Evolutionary conservation across 2,113 vertebrate genomes (phyloP), one percentile per base, ranked within the genome.

Genomic region (Phoxinus phoxinus): DNA sequence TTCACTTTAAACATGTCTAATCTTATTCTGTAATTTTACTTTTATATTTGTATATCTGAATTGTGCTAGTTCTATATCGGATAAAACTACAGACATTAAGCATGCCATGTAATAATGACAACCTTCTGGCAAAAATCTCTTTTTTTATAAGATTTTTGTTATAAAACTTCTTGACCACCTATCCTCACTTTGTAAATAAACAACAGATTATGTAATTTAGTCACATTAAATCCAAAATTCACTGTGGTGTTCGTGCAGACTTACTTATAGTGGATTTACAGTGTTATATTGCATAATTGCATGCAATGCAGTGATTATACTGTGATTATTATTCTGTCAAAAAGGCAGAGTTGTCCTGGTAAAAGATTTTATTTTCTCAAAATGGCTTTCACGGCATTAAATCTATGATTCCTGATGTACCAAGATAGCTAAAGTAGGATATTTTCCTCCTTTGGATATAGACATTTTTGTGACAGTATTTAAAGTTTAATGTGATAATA

Each of bases 41-140:
- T 85, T n/a, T 48, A 76, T 85, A 84, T 71, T 59, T 81, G 32
- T 75, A 67, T 75, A 32, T 69, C 67, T 69, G 17, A 46, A 21
- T 32, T 61, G 8, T 81, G 10, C 5, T 5, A 30, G 19, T 61
- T 63, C 5, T 80, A 19, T 30, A 15, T 81, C 56, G 30, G 23
- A 67, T 21, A 13, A 32, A 27, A 65, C 30, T 56, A 35, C 30
- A 59, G 53, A 58, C 56, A 19, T 44, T 25, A n/a, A 59, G 1
- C 32, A 3, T 78, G 32, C 58, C 30, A 3, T 79, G 35, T 78
- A 37, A 58, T 32, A n/a, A 58, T 77, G 51, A 19, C 13, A n/a
- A 53, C 4, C 17, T 13, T 15, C 2, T 11, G 15, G n/a, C 25
- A 30, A 56, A 78, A 37, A n/a, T 23, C 51, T 37, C 19, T 72